Evolutionary conservation across 2,113 vertebrate genomes (phyloP).

Genomic region (Phaethornis superciliosus): DNA sequence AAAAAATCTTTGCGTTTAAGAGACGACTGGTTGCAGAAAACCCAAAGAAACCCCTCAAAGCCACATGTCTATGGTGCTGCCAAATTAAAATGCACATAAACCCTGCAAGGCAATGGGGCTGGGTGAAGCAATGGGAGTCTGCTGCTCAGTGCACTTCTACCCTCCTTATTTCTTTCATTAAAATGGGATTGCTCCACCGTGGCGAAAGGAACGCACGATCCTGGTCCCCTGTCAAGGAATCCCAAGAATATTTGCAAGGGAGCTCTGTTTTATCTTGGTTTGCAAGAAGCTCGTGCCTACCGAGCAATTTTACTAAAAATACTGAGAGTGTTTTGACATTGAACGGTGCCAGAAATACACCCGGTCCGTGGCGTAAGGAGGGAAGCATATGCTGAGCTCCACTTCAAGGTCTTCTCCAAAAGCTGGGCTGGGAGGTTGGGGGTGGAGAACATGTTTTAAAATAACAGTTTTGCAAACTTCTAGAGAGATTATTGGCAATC

Average conservation of each 20-base stretch:
- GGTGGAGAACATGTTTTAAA: neutral
- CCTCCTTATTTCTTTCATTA: neutral
- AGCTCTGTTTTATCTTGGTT: neutral
- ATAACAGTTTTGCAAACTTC: slow-evolving; percentile 17
- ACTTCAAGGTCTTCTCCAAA: slow-evolving; percentile 14
- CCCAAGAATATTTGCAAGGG: neutral
- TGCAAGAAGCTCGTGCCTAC: neutral
- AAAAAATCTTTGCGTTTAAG: neutral
- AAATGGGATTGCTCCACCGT: neutral
- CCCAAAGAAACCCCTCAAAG: neutral
- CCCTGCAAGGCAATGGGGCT: rapidly evolving
- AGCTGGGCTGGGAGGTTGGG: neutral
- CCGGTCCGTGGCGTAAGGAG: neutral
- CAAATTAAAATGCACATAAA: rapidly evolving
- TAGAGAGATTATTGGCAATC: neutral
- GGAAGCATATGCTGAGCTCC: slow-evolving; percentile 3
- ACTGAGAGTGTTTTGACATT: slow-evolving; percentile 10
- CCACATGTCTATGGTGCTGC: neutral
- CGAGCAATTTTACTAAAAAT: slow-evolving; percentile 17
- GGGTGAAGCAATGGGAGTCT: neutral
- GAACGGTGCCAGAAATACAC: neutral
- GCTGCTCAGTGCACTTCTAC: neutral
- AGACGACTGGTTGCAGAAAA: neutral
- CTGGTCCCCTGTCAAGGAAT: neutral
- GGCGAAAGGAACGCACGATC: neutral